Evolutionary conservation across 1,140 invertebrate species (phyloP).

Genomic region (Rhyzopertha dominica): DNA sequence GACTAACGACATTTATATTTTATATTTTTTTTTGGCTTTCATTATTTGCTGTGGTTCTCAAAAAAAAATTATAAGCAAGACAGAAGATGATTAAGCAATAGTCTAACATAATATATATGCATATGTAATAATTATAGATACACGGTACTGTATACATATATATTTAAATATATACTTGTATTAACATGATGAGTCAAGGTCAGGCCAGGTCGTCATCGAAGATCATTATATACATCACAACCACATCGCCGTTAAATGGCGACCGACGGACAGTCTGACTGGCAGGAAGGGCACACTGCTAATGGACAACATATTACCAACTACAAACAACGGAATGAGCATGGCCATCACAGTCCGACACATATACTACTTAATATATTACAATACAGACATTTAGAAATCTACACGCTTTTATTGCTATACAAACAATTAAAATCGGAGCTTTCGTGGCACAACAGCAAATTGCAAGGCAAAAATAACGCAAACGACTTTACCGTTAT

Average conservation of each 20-base stretch:
- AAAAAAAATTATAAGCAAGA: conserved; percentile 30
- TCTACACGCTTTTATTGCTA: too few species aligned
- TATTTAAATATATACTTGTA: conserved; percentile 23
- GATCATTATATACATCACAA: conserved; percentile 42
- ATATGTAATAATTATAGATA: conserved; percentile 38
- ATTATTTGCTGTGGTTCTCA: conserved; percentile 27
- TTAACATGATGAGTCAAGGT: conserved; percentile 36
- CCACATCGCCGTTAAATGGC: conserved; percentile 25
- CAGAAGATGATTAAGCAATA: conserved; percentile 33
- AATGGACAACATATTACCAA: conserved; percentile 24
- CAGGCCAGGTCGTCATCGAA: conserved; percentile 41
- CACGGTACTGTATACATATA: conserved; percentile 35
- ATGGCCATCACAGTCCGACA: conserved; percentile 32
- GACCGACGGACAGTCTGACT: conserved; percentile 33
- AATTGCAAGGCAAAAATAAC: too few species aligned
- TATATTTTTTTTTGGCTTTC: conserved; percentile 33
- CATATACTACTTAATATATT: conserved; percentile 12
- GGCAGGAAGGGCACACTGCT: conserved; percentile 32
- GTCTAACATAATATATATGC: conserved; percentile 32
- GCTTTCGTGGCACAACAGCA: too few species aligned
- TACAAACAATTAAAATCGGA: too few species aligned
- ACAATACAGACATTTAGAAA: too few species aligned
- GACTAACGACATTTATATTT: conserved; percentile 36
- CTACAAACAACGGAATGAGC: conserved; percentile 30
- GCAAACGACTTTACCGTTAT: too few species aligned